Evolutionary conservation across 2,888 invertebrate species (phyloP), one percentile per base, ranked within the genome.

Genomic region (Thecocarcelia acutangulata): DNA sequence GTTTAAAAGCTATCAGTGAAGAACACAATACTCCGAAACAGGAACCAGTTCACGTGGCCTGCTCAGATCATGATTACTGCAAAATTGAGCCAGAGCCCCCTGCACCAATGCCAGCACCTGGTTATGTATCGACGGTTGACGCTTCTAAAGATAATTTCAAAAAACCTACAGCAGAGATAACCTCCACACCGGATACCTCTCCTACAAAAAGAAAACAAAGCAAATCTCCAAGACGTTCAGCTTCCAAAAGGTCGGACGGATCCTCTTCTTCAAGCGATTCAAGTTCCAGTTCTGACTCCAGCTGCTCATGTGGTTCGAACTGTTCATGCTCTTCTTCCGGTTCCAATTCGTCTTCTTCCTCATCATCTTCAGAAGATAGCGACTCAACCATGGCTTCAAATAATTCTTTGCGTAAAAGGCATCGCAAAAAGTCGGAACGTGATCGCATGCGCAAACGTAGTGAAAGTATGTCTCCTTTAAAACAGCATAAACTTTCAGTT

Each of bases 271-370:
- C 95, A 0, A 95, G 95, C 87, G 94, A 94, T 86, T 95, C 95
- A 19, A 95, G 95, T 46, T 95, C 95, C 85, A 95, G 94, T 85
- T 95, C 94, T 83, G 94, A 93, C 85, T 95, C 96, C 1, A 95
- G 94, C 87, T 96, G 96, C 87, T 95, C 95, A 0, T 96, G 96
- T 87, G 95, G 95, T 3, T 94, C 95, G 2, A 96, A 96, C 87
- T 96, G 96, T 87, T 96, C 96, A 83, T 96, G 96, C 88, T 94
- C 94, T 6, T 94, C 94, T 63, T 94, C 94, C 69, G 94, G 94
- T 76, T 93, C 89, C 59, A 86, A 86, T 42, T 87, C 93, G 64
- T 95, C 95, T 70, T 93, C 92, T 8, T 92, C 92, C 78, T 92
- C 94, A 13, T 94, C 93, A 40, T 91, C 91, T 91, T 93, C 89